Conservation (phyloP, 2,113 vertebrate genomes). For the Centropristis striata region DNA sequence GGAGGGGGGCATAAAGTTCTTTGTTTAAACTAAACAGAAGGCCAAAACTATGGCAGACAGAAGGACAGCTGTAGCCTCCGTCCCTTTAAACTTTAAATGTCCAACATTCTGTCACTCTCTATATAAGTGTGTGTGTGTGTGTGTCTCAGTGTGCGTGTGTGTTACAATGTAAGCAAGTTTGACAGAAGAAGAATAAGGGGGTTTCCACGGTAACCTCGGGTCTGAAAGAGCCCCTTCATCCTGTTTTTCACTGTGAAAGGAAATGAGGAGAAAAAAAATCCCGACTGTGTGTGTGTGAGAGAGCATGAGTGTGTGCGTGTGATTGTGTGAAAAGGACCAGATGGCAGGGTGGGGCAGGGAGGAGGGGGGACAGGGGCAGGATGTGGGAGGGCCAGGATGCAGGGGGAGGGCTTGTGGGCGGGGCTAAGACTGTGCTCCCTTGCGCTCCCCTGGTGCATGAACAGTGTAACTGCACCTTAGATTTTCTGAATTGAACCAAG, state of each 20-base stretch:
- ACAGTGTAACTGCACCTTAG: constrained; percentile 71
- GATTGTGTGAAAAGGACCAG: constrained; percentile 85
- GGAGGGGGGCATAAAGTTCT: constrained; percentile 27
- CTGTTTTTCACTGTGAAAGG: constrained; percentile 86
- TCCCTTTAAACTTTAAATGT: constrained; percentile 88
- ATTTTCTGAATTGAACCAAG: constrained; percentile 23
- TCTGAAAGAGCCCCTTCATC: constrained; percentile 87
- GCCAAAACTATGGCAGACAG: constrained; percentile 59
- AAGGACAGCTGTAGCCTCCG: constrained; percentile 78
- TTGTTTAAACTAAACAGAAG: constrained; percentile 72
- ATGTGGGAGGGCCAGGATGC: constrained; percentile 78
- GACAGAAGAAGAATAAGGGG: constrained; percentile 79
- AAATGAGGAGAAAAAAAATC: constrained; percentile 79
- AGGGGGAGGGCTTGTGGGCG: constrained; percentile 80
- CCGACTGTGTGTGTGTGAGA: constrained; percentile 53
- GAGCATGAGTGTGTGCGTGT: constrained; percentile 14
- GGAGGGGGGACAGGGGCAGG: constrained; percentile 74
- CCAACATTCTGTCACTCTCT: constrained; percentile 72
- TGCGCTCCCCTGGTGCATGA: constrained; percentile 93
- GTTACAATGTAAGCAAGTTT: constrained; percentile 66
- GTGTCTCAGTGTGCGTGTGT: constrained; percentile 28
- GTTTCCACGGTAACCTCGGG: constrained; percentile 82
- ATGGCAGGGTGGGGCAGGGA: constrained; percentile 86
- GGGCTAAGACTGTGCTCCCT: constrained; percentile 87
- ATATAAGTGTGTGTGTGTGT: constrained; percentile 39